Base-by-base conservation (phyloP, 2,113 vertebrate species). In the Natator depressus region DNA sequence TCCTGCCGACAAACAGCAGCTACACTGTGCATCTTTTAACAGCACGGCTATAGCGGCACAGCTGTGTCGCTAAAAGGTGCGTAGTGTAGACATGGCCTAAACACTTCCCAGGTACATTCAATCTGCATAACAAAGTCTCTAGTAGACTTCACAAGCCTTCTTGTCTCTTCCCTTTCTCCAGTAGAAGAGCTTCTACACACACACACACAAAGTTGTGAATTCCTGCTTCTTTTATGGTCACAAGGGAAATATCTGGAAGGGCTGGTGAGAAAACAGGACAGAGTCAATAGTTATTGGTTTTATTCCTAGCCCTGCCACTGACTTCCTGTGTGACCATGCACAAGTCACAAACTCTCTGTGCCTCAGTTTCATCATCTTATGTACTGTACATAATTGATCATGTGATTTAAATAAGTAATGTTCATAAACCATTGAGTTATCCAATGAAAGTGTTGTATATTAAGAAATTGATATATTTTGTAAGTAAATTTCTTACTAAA, bases 241-340 rank as follows among this genome's bases (percentile, higher is more conserved):
- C 80, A 91, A 85, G 88, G 94, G 87, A 95, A 94, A 57, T 80
- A 97, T 89, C 94, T 96, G 88, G 96, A 97, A 97, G 95, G 94
- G 89, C 95, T 9, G 1, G 51, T 5, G 84, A 97, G 93, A 47
- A 95, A 94, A 92, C 72, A 85, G 94, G 94, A 97, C 72, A 84
- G 87, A 96, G 89, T 91, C 91, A 97, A 94, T 75, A 96, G 92
- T 82, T 82, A 2, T 86, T 29, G 38, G 76, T 93, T 96, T 93
- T 95, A 95, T 94, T 89, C 89, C 92, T 87, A 93, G 91, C 84
- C 87, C 91, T 93, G 93, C 85, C 93, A 95, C 88, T 95, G 84
- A 96, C 95, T 85, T 94, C 80, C 82, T 16, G 10, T 82, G 89
- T 89, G 93, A 95, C 84, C 78, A 92, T n/a, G 84, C 87, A 91